A percentile compares a stretch with the other conserved stretches of the same genome.
These are phyloP conservation scores for Vidua macroura DNA, from an alignment of 2,113 vertebrate species.

Conservation along the genomic window DNA sequence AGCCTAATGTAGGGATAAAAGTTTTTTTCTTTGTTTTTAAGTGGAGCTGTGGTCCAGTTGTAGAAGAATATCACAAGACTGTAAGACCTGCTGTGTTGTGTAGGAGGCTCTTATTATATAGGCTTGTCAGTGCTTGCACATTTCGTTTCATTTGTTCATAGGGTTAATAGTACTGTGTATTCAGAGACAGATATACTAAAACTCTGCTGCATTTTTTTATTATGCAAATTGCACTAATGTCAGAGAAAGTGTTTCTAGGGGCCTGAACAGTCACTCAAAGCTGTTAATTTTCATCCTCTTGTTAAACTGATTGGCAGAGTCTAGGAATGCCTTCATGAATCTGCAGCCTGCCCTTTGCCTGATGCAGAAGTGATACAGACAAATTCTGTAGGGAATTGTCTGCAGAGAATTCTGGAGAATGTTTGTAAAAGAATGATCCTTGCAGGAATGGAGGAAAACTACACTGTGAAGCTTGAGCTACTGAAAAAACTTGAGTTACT, in stretches of 20 bases:
- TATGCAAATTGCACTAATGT: conserved; percentile 36
- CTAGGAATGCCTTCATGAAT: neutral
- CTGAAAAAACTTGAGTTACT: neutral
- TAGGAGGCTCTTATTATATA: neutral
- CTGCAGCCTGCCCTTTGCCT: neutral
- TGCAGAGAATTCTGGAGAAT: neutral
- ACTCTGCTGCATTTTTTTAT: conserved; percentile 16
- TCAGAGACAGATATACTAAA: conserved; percentile 1
- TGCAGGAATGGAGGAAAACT: neutral
- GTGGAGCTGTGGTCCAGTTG: neutral
- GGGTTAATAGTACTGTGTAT: conserved; percentile 14
- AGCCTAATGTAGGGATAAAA: neutral
- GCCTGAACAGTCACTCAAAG: conserved; percentile 40
- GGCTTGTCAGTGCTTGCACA: conserved; percentile 1
- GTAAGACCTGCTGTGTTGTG: neutral
- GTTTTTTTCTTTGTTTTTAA: neutral
- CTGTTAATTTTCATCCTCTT: conserved; percentile 33
- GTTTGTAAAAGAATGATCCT: neutral
- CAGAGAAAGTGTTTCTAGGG: neutral
- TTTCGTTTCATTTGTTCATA: conserved; percentile 2
- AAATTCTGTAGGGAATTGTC: neutral
- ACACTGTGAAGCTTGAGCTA: neutral
- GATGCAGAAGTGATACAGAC: neutral
- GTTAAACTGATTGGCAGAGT: conserved; percentile 27
- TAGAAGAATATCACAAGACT: neutral